Percentiles rank a stretch among this genome's conserved stretches.
These are phyloP conservation scores for Drosophila rellima DNA, from an alignment of 2,888 invertebrate species.

Conservation along the genomic window DNA sequence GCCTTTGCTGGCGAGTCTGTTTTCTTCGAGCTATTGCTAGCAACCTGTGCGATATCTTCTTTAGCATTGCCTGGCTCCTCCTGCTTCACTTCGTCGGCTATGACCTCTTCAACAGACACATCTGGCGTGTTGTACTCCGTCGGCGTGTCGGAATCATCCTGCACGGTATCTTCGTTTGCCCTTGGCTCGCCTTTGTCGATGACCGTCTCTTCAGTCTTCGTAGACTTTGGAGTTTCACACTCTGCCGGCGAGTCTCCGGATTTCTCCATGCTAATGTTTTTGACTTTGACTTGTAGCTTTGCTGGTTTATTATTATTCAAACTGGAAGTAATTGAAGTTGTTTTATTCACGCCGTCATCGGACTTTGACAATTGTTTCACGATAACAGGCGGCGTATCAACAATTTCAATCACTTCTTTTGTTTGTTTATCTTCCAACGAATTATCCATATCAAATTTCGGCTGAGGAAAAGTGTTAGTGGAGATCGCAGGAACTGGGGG, in stretches of 20 bases:
- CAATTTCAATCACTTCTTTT: conserved; percentile 3
- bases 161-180: not conserved
- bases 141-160: not conserved
- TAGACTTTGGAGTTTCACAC: not conserved
- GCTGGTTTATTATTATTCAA: not conserved
- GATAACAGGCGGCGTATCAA: not conserved
- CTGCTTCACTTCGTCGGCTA: not conserved
- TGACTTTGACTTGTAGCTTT: conserved; percentile 29
- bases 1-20: not conserved
- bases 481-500: conserved; percentile 38
- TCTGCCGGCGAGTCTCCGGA: not conserved
- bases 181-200: not conserved
- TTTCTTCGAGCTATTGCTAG: not conserved
- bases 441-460: conserved; percentile 15
- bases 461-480: conserved; percentile 12
- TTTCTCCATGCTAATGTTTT: not conserved
- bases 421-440: conserved; percentile 11
- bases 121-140: conserved; percentile 5
- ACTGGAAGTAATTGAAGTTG: not conserved
- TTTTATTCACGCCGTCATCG: not conserved
- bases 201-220: not conserved
- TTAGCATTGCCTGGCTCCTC: not conserved
- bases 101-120: not conserved
- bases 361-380: not conserved
- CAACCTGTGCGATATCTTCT: not conserved